Conservation (phyloP, 2,888 invertebrate genomes). For the Erebia aethiops region DNA sequence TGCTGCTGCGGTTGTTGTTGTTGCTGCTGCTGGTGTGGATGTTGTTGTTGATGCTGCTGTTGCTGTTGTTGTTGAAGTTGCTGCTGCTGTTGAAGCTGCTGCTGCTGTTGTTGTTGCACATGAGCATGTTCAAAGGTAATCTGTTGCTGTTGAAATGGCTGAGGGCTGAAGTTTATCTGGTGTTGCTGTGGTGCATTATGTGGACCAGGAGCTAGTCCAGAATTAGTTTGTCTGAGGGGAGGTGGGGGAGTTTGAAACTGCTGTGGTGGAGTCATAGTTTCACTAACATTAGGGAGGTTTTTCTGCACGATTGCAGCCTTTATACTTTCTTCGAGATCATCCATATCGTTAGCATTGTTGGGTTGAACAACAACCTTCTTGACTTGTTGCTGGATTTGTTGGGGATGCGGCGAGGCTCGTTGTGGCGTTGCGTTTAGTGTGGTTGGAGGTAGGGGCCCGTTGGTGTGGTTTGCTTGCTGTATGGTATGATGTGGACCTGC, state of each 20-base stretch:
- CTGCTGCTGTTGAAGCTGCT: slow-evolving; percentile 56
- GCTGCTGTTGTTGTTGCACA: slow-evolving; percentile 59
- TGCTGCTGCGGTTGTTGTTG: slow-evolving; percentile 58
- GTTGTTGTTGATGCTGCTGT: slow-evolving; percentile 56
- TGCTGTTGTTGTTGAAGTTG: slow-evolving; percentile 58
- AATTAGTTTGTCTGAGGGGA: slow-evolving; percentile 55
- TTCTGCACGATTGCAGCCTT: slow-evolving; percentile 78
- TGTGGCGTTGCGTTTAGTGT: slow-evolving; percentile 58
- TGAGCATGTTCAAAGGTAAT: slow-evolving; percentile 59
- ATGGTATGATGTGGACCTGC: slow-evolving; percentile 57
- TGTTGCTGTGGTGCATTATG: slow-evolving; percentile 47
- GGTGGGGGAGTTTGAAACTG: slow-evolving; percentile 64
- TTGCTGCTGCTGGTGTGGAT: slow-evolving; percentile 46
- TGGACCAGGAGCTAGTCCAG: slow-evolving; percentile 39
- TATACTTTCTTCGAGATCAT: slow-evolving; percentile 80
- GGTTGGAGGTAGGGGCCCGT: slow-evolving; percentile 59
- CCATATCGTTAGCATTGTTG: slow-evolving; percentile 76
- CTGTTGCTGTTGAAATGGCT: slow-evolving; percentile 58
- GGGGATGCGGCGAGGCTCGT: slow-evolving; percentile 50
- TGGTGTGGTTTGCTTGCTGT: slow-evolving; percentile 58
- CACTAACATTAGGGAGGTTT: slow-evolving; percentile 57
- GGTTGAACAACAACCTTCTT: slow-evolving; percentile 75
- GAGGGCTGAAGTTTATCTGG: slow-evolving; percentile 59
- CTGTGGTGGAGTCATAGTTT: slow-evolving; percentile 54
- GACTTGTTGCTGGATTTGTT: slow-evolving; percentile 59